A percentile compares a stretch with the other conserved stretches of the same genome.
These are phyloP conservation scores for Dicentrarchus labrax DNA, from an alignment of 2,113 vertebrate species.

Conservation along the genomic window DNA sequence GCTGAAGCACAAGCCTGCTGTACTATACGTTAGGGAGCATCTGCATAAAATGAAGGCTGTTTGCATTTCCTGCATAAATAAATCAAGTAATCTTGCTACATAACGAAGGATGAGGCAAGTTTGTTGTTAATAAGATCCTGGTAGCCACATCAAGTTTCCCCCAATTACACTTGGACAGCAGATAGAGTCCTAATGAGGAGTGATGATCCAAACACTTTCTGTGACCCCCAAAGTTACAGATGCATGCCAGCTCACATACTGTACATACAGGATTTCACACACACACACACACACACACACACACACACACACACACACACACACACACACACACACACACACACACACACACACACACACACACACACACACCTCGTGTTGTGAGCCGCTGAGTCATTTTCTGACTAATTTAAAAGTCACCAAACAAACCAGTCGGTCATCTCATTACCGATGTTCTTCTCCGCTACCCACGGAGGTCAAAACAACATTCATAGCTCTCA, in stretches of 20 bases:
- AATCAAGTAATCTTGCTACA: constrained; percentile 31
- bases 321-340: not conserved
- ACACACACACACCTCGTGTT: constrained; percentile 10
- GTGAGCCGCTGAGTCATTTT: constrained; percentile 47
- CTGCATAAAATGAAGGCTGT: constrained; percentile 6
- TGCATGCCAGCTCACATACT: not conserved
- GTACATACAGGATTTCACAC: not conserved
- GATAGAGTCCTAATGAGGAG: constrained; percentile 48
- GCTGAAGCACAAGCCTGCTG: not conserved
- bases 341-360: not conserved
- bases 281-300: not conserved
- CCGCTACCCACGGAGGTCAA: constrained; percentile 8
- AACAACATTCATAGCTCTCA: constrained; percentile 42
- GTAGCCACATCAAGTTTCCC: constrained; percentile 39
- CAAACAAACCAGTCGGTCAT: constrained; percentile 33
- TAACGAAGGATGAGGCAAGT: constrained; percentile 35
- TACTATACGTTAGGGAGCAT: constrained; percentile 17
- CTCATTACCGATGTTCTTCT: constrained; percentile 18
- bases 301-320: constrained; percentile 5
- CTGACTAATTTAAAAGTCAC: constrained; percentile 45
- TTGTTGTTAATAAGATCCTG: constrained; percentile 30
- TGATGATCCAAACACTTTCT: constrained; percentile 20
- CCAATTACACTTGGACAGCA: constrained; percentile 27
- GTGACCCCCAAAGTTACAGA: constrained; percentile 2
- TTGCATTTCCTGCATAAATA: constrained; percentile 49